Conservation (phyloP, 1,140 invertebrate genomes). For the Cotesia vestalis region DNA sequence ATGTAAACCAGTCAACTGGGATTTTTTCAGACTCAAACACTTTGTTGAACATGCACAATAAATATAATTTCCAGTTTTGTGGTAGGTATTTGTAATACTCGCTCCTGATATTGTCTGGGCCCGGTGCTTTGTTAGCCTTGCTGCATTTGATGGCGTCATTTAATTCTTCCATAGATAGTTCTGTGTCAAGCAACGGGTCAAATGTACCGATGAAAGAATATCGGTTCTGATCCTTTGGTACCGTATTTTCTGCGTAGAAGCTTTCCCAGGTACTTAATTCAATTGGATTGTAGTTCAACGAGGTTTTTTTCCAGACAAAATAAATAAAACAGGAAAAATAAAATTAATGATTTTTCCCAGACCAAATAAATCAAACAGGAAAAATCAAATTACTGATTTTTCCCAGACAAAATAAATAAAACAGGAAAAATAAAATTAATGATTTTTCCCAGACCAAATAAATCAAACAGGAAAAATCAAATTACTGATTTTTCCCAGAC, state of each 20-base stretch:
- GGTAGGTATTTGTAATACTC: constrained; percentile 29
- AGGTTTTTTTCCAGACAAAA: neutral
- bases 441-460: too few species aligned
- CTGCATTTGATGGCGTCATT: too few species aligned
- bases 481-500: too few species aligned
- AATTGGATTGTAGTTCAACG: neutral
- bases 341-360: too few species aligned
- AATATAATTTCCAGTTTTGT: constrained; percentile 4
- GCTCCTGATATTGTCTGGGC: constrained; percentile 35
- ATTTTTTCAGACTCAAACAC: neutral
- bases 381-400: too few species aligned
- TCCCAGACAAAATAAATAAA: too few species aligned
- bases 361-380: too few species aligned
- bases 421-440: too few species aligned
- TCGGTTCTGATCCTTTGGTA: neutral
- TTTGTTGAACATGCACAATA: constrained; percentile 28
- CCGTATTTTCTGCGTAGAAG: neutral
- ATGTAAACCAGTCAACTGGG: too few species aligned
- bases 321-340: too few species aligned
- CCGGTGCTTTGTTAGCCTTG: constrained; percentile 34
- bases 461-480: too few species aligned
- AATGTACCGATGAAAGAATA: neutral
- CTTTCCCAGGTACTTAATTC: neutral
- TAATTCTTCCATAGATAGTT: constrained; percentile 1
- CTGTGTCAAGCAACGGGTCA: constrained; percentile 2